phyloP scores from a whole-genome alignment of 2,113 vertebrate species.

The Aldabrachelys gigantea region DNA sequence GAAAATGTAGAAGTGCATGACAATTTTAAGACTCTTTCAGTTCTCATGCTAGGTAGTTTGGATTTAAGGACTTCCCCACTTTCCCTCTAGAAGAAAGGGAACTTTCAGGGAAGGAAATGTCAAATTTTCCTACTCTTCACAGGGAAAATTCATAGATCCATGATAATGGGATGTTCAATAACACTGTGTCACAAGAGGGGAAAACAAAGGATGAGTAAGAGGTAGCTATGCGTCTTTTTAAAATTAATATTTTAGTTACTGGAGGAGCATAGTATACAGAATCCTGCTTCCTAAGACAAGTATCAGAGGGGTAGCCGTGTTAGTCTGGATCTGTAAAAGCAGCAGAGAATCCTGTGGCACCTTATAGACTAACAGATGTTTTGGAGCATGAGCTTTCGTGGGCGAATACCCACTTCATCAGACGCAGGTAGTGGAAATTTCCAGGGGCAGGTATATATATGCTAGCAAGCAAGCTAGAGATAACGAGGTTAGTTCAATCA shows the following conservation, averaged over 20 bases:
- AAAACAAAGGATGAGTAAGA: background rate
- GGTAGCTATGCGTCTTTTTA: background rate
- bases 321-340: no score
- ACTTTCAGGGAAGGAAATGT: background rate
- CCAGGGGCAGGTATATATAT: no score
- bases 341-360: no score
- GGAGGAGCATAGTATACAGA: background rate
- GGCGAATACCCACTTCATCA: no score
- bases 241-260: background rate
- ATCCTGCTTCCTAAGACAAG: no score
- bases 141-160: background rate
- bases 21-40: background rate
- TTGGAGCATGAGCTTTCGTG: no score
- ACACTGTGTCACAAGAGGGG: background rate
- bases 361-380: no score
- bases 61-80: background rate
- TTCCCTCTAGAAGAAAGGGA: background rate
- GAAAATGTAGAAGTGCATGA: no score
- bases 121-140: background rate
- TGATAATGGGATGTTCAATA: background rate
- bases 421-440: no score
- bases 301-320: no score
- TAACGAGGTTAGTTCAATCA: no score
- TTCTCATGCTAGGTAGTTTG: rapidly evolving
- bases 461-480: no score